Conservation (phyloP, 2,888 invertebrate species). For the Scelioninae gen. 1 region DNA sequence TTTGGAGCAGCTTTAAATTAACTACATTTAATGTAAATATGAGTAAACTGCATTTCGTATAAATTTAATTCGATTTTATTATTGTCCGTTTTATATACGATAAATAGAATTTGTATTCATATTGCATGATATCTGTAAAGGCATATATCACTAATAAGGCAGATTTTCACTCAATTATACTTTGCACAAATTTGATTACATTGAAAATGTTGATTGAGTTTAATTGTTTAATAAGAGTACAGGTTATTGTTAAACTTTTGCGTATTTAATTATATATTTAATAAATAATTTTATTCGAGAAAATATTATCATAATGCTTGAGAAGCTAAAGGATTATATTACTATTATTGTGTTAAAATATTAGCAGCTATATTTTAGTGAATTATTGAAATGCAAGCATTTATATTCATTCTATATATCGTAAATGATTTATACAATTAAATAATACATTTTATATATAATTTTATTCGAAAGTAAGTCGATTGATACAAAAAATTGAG, state of each 20-base stretch:
- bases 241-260: constrained; percentile 18
- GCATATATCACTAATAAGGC: constrained; percentile 31
- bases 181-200: constrained; percentile 31
- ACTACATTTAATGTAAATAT: constrained; percentile 52
- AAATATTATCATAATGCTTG: constrained; percentile 14
- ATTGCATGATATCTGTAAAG: constrained; percentile 10
- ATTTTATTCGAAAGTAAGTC: too few relatives aligned
- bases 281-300: constrained; percentile 7
- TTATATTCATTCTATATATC: too few relatives aligned
- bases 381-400: too few relatives aligned
- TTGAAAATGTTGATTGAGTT: constrained; percentile 24
- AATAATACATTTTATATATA: neutral
- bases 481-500: too few relatives aligned
- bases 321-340: neutral
- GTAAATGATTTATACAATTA: neutral
- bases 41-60: constrained; percentile 37
- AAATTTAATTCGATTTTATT: constrained; percentile 53
- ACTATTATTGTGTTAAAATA: too few relatives aligned
- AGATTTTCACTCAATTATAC: constrained; percentile 43
- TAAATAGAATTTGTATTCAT: constrained; percentile 35
- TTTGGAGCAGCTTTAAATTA: constrained; percentile 53
- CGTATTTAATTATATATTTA: constrained; percentile 23
- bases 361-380: too few relatives aligned
- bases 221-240: constrained; percentile 27
- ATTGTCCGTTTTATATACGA: constrained; percentile 34